These are phyloP conservation scores for Lycocerus yunnanus DNA, from an alignment of 2,888 invertebrate genomes.

Conservation along the genomic window DNA sequence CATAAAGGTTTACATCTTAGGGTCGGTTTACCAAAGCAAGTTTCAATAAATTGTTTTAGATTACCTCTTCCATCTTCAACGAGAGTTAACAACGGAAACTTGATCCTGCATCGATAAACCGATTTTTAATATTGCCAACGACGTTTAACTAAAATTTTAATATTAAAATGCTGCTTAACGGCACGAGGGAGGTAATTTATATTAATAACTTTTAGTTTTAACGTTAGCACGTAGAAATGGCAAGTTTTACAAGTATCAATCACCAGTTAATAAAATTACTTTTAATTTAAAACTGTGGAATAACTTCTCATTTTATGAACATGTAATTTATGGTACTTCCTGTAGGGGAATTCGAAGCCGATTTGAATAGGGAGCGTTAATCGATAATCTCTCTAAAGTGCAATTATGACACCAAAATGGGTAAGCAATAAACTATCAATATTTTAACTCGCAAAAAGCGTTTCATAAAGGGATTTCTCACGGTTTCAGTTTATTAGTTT, in stretches of 20 bases:
- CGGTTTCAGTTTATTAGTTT: conserved; percentile 30
- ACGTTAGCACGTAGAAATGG: background rate
- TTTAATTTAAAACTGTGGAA: background rate
- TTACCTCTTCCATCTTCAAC: background rate
- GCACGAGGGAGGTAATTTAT: background rate
- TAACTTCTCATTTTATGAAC: conserved; percentile 1
- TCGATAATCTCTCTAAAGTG: conserved; percentile 16
- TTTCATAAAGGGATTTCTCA: conserved; percentile 23
- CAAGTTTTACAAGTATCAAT: background rate
- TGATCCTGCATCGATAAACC: background rate
- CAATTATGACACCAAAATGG: conserved; percentile 18
- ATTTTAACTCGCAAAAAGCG: conserved; percentile 22
- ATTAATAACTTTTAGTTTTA: background rate
- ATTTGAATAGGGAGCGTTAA: conserved; percentile 11
- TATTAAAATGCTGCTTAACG: background rate
- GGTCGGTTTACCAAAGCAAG: background rate
- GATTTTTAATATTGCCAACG: background rate
- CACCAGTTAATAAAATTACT: background rate
- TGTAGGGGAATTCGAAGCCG: background rate
- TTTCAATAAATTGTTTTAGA: background rate
- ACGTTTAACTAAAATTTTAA: background rate
- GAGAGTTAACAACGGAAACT: background rate
- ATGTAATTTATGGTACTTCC: conserved; percentile 2
- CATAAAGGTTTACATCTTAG: background rate
- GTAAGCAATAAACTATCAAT: conserved; percentile 21